These are phyloP conservation scores for Hirtodrosophila alboralis DNA, from an alignment of 2,888 invertebrate genomes.

Conservation along the genomic window DNA sequence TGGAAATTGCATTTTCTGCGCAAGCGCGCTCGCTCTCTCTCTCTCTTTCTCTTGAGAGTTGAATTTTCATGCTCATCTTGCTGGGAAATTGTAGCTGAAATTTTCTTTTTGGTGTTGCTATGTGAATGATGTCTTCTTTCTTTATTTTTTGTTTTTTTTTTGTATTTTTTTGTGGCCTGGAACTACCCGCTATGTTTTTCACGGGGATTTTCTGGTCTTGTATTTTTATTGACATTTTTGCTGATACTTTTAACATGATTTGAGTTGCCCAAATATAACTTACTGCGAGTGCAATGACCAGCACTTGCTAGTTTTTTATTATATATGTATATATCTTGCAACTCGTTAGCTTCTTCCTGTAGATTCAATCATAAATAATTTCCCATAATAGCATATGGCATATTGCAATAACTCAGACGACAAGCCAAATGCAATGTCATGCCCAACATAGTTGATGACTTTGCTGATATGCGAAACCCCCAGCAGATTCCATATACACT, in stretches of 20 bases:
- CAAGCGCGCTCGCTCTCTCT: constrained; percentile 16
- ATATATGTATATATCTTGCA: background rate
- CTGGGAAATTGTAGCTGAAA: constrained; percentile 44
- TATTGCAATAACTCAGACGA: constrained; percentile 28
- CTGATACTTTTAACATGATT: background rate
- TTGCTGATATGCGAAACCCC: constrained; percentile 42
- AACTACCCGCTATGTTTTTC: constrained; percentile 31
- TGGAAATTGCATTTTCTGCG: constrained; percentile 33
- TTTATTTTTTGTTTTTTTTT: background rate
- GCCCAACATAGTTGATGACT: constrained; percentile 33
- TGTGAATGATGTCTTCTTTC: constrained; percentile 28
- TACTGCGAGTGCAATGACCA: constrained; percentile 18
- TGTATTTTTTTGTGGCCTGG: constrained; percentile 1
- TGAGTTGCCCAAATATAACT: background rate
- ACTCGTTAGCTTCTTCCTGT: background rate
- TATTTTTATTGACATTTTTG: constrained; percentile 12
- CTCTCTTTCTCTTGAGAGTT: constrained; percentile 13
- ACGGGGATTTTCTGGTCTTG: constrained; percentile 34
- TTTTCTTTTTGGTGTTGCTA: constrained; percentile 42
- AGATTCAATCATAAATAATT: constrained; percentile 31
- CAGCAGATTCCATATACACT: constrained; percentile 1
- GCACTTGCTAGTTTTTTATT: background rate
- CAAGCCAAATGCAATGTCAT: constrained; percentile 35
- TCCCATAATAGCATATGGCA: constrained; percentile 30
- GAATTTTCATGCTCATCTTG: constrained; percentile 16